Base-by-base conservation (phyloP, 92 coral and sea anemone genomes). In the Porites lobata region DNA sequence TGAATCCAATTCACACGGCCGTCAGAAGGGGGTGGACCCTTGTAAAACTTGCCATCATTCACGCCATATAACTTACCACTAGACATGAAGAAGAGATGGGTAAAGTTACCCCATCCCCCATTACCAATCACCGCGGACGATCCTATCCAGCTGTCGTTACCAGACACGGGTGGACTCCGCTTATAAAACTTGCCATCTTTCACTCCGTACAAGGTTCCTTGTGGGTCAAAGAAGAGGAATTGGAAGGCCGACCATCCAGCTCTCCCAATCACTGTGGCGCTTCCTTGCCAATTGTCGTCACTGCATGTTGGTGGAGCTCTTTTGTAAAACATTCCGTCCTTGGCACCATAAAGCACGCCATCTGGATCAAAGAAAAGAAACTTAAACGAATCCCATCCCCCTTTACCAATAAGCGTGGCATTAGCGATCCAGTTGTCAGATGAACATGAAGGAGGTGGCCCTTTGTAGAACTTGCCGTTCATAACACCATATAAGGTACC, bases 211-310 rank as follows among this genome's bases (percentile, higher is more conserved):
- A 83, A 26, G 78, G 54, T 52, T 47, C 87, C 83, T 7, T 51
- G 15, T 17, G 87, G 87, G 18, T 73, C 87, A 47, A 83, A 69
- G 83, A 83, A 83, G 14, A 83, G 87, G 58, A 83, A 83, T 24
- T 72, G 9, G 87, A 83, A 83, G 69, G 14, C 80, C 9, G 13
- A 12, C 87, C 87, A 83, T 22, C 87, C 87, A 21, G 52, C 19
- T 50, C 13, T 3, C 20, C 87, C 87, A 1, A 72, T 75, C 32
- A 52, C 2, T 72, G 68, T 72, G 50, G 87, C 87, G 3, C 54
- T 22, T 19, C 21, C 47, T 6, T 52, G 12, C 87, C 87, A 83
- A 38, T 83, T 21, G 43, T 83, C 87, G 14, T 17, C 0, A 65
- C 24, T 0, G 15, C 1, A 4, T 68, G 52, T 50, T 19, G 76